phyloP scores from a whole-genome alignment of 2,888 invertebrate genomes.

The Spatulosminthurus flaviceps region DNA sequence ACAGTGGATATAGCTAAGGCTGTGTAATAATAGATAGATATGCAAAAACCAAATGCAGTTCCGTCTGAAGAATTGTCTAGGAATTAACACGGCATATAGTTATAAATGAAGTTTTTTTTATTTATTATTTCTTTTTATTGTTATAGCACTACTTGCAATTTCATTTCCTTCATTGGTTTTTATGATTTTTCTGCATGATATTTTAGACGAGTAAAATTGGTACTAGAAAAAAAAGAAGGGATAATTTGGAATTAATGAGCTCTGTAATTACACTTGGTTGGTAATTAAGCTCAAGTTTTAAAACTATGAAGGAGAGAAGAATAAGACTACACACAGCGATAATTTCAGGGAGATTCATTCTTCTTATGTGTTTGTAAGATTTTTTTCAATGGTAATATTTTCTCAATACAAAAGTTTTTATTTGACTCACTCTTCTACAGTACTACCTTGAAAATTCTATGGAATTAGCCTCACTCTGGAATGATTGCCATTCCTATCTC shows the following conservation, averaged over 20 bases:
- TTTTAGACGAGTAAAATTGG: neutral
- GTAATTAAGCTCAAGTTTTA: neutral
- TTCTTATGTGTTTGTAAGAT: neutral
- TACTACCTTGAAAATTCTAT: neutral
- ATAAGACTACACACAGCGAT: neutral
- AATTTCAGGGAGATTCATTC: neutral
- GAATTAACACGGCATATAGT: too few species aligned
- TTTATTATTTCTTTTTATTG: neutral
- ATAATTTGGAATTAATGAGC: slow-evolving; percentile 15
- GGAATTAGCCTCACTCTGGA: neutral
- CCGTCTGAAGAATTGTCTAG: too few species aligned
- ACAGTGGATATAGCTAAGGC: too few species aligned
- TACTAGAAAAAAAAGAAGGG: neutral
- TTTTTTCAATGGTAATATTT: neutral
- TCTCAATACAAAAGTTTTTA: neutral
- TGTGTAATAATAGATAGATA: too few species aligned
- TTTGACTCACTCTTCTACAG: neutral
- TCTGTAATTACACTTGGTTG: neutral
- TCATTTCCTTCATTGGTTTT: slow-evolving; percentile 20
- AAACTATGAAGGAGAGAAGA: neutral
- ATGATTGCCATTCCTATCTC: neutral
- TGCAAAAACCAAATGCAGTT: too few species aligned
- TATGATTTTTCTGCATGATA: neutral
- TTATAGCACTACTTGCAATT: slow-evolving; percentile 6
- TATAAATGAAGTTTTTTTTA: neutral